Base-by-base conservation (phyloP, 2,797 vertebrate species). In the Synaphobranchus kaupii region DNA sequence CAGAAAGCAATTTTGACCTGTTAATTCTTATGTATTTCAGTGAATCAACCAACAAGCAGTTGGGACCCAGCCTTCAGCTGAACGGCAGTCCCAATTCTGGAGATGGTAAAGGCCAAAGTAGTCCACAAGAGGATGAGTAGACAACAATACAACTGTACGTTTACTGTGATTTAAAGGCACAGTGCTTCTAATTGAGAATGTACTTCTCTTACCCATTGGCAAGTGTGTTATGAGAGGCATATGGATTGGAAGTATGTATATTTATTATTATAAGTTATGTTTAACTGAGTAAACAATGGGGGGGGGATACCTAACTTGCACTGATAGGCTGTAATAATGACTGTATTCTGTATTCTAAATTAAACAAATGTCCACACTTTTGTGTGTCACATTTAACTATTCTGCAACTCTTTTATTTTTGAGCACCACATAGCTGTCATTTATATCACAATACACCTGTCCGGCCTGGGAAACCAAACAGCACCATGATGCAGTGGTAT, bases 41-140 rank as follows among this genome's bases (percentile, higher is more conserved):
- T 88, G 95, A 93, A 34, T 56, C 89, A 47, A 68, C 84, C 71
- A 86, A 95, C 86, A 95, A 92, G 91, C 88, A 91, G 58, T 87
- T 91, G 63, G 93, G 90, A 88, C 52, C 85, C 87, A 71, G n/a
- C 9, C 48, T 85, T 48, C 68, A 88, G 58, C 85, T 73, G n/a
- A 88, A 87, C 68, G 92, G 94, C 87, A 91, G 85, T 89, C 71
- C 89, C 44, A 90, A 47, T n/a, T 28, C 89, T 63, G 34, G 89
- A 86, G 95, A 95, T 66, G 84, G 86, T 84, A 95, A 91, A 94
- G 92, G 94, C 85, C 94, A 94, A 89, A 85, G 89, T 10, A 95
- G 94, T 90, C 94, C 94, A 89, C 95, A 95, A 88, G 96, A 96
- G 5, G 95, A 96, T 0, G 89, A 89, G 76, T 95, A 93, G 88